Evolutionary conservation across 2,113 vertebrate genomes (phyloP).

Genomic region (Eulacestoma nigropectus): DNA sequence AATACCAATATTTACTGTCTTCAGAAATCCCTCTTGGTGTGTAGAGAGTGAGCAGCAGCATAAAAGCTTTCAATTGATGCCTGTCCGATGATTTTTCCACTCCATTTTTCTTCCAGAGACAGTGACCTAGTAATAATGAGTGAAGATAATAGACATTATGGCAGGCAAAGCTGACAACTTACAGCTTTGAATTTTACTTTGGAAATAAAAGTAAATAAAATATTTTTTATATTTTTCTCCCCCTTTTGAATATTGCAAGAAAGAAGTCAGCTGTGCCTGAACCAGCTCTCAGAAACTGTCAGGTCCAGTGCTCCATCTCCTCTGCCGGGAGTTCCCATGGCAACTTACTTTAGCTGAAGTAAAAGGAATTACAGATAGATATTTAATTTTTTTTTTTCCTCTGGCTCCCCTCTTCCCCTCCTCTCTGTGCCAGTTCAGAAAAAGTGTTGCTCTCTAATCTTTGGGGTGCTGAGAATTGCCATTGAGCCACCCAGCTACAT

Average conservation of each 20-base stretch:
- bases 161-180: not conserved
- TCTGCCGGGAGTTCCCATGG: slow-evolving; percentile 56
- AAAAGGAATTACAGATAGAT: slow-evolving; percentile 13
- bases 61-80: not conserved
- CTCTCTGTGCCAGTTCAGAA: not conserved
- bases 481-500: not conserved
- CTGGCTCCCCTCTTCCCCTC: not conserved
- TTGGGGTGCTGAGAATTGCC: not conserved
- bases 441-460: not conserved
- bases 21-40: not conserved
- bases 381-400: not conserved
- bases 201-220: not conserved
- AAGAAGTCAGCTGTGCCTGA: not conserved
- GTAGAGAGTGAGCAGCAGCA: not conserved
- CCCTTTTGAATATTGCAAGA: not conserved
- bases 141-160: not conserved
- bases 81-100: not conserved
- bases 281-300: not conserved
- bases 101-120: not conserved
- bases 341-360: slow-evolving; percentile 25
- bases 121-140: slow-evolving; percentile 1
- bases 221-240: not conserved
- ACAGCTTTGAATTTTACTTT: not conserved
- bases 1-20: not conserved
- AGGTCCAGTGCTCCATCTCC: not conserved